Evolutionary conservation across 2,113 vertebrate species (phyloP), one percentile per base, ranked within the genome.

Genomic region (Oxyruncus cristatus): DNA sequence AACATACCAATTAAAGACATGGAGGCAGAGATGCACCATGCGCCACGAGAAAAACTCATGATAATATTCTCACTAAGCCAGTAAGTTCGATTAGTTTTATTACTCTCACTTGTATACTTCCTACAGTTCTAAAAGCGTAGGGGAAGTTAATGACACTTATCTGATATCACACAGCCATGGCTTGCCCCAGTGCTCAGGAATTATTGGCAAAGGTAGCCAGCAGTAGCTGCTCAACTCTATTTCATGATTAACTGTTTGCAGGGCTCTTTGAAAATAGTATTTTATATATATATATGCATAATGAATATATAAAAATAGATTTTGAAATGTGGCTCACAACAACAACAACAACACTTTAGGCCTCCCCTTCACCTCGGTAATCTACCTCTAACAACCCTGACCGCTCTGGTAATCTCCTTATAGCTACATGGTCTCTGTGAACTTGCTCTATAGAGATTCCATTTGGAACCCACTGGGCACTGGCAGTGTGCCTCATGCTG

Each of bases 41-140:
- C 35, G 24, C 67, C 90, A 83, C 1, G 17, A 95, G 79, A 83
- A 91, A 77, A 88, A 41, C 65, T 88, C 85, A 83, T 76, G 88
- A 67, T 47, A 74, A 96, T 91, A 89, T 86, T 75, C 80, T 86
- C 76, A 81, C 52, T 53, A 81, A 96, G 83, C 76, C 72, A 88
- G 84, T 80, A 88, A 85, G 75, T 95, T 92, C 91, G 85, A 96
- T 96, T 86, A 78, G 85, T 96, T 94, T 95, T 97, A 96, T 95
- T 94, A 82, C 89, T 95, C 93, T 96, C 93, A 67, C 56, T 84
- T 92, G 90, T 81, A 68, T n/a, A 89, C 88, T 90, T 94, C 26
- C 79, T 65, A 56, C 68, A 75, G 65, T 84, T 88, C 88, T 81
- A 75, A 92, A 96, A 87, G 61, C 76, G 20, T 35, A 68, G 79